Conservation (phyloP, 1,140 invertebrate genomes). For the Pogonognathellus flavescens region DNA sequence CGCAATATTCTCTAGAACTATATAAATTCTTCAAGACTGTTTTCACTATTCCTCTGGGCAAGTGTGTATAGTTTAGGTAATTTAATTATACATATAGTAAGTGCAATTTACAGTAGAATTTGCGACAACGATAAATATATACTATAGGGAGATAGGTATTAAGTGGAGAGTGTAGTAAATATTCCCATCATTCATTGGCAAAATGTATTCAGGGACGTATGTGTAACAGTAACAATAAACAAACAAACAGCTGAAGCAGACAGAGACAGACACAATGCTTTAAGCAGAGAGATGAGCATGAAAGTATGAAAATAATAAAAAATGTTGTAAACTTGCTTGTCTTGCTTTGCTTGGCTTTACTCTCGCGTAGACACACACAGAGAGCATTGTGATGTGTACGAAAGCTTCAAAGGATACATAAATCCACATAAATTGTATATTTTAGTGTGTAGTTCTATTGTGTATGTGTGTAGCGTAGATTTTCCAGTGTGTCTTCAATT, state of each 20-base stretch:
- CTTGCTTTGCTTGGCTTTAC: background rate
- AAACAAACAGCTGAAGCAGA: slow-evolving; percentile 25
- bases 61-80: background rate
- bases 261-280: background rate
- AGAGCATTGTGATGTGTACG: too few species aligned
- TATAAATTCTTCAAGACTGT: background rate
- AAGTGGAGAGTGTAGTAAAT: slow-evolving; percentile 21
- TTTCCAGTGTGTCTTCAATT: too few species aligned
- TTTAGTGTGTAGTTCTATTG: too few species aligned
- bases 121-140: too few species aligned
- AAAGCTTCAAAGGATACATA: too few species aligned
- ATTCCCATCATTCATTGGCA: slow-evolving; percentile 20
- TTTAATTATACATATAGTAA: too few species aligned
- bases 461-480: too few species aligned
- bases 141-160: slow-evolving; percentile 4
- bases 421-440: too few species aligned
- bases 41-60: slow-evolving; percentile 2
- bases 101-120: too few species aligned
- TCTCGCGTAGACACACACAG: background rate
- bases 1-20: too few species aligned
- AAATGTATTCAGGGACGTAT: background rate
- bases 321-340: slow-evolving; percentile 14
- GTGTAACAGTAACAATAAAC: slow-evolving; percentile 30
- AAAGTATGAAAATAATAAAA: slow-evolving; percentile 28
- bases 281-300: background rate